Percentiles rank a stretch among this genome's conserved stretches.
phyloP scores from a whole-genome alignment of 1,140 invertebrate genomes.

The Ctenoplectra terminalis region DNA sequence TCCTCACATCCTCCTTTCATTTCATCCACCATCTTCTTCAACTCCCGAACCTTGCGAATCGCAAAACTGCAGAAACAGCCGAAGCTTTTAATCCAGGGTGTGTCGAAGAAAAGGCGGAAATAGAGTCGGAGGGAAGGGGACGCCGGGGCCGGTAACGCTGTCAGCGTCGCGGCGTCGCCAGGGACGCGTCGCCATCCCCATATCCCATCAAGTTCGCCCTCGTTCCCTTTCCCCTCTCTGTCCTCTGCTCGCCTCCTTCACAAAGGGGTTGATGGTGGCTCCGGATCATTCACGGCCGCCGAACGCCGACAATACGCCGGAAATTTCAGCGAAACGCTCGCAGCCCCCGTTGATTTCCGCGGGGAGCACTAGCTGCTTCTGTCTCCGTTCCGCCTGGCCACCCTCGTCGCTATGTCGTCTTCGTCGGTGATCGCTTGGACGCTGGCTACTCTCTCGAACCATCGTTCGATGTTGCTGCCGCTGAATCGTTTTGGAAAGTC shows the following conservation, averaged over 20 bases:
- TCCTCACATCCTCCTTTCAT: not conserved
- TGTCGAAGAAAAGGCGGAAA: constrained; percentile 73
- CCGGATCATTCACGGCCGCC: constrained; percentile 63
- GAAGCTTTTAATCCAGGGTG: constrained; percentile 77
- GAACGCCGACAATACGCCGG: constrained; percentile 71
- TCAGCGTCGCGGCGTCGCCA: constrained; percentile 75
- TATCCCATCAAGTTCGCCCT: constrained; percentile 66
- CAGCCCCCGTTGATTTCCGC: constrained; percentile 76
- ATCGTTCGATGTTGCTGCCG: constrained; percentile 33
- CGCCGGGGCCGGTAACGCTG: constrained; percentile 48
- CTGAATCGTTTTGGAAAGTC: constrained; percentile 25
- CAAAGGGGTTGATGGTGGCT: constrained; percentile 59
- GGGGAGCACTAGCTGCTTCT: constrained; percentile 61
- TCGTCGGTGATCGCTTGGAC: constrained; percentile 31
- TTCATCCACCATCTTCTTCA: not conserved
- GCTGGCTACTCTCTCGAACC: constrained; percentile 33
- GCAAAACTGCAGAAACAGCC: constrained; percentile 43
- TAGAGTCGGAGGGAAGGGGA: constrained; percentile 37
- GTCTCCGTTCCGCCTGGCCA: constrained; percentile 1
- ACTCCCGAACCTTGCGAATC: not conserved
- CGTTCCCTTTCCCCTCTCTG: constrained; percentile 46
- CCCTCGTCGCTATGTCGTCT: not conserved
- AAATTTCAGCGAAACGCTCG: constrained; percentile 73
- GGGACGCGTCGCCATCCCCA: constrained; percentile 66
- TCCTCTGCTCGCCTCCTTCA: constrained; percentile 37